phyloP scores from a whole-genome alignment of 1,140 invertebrate species.

The Drosophila kepulauana region DNA sequence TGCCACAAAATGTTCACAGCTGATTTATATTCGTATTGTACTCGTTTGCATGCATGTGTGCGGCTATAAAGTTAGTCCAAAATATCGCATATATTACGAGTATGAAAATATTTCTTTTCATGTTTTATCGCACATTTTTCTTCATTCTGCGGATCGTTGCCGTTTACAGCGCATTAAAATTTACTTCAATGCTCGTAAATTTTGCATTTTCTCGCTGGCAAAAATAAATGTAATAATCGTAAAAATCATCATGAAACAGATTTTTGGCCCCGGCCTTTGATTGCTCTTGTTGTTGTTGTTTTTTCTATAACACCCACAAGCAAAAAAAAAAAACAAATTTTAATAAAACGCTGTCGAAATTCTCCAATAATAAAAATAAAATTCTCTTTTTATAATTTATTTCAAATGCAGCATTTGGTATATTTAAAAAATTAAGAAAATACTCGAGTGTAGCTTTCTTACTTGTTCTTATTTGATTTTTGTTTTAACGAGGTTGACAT shows the following conservation, averaged over 20 bases:
- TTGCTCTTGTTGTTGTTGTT: constrained; percentile 16
- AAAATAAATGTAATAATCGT: constrained; percentile 57
- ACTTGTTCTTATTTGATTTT: too few species aligned
- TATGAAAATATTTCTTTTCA: constrained; percentile 58
- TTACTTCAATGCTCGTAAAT: constrained; percentile 67
- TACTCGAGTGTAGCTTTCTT: too few species aligned
- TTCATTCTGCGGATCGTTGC: constrained; percentile 56
- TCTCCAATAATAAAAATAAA: neutral
- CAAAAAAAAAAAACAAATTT: constrained; percentile 10
- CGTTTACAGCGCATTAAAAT: constrained; percentile 68
- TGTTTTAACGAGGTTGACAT: too few species aligned
- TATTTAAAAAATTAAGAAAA: constrained; percentile 2
- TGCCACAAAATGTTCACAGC: constrained; percentile 67
- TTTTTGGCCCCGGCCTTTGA: constrained; percentile 31
- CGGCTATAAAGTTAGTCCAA: constrained; percentile 16
- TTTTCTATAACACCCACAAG: constrained; percentile 6
- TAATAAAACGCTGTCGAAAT: constrained; percentile 17
- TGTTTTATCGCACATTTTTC: constrained; percentile 68
- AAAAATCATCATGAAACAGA: constrained; percentile 55
- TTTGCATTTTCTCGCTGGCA: constrained; percentile 44
- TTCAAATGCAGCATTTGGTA: neutral
- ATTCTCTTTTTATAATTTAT: constrained; percentile 9
- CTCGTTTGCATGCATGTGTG: constrained; percentile 11
- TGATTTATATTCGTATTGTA: constrained; percentile 64
- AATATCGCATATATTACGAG: constrained; percentile 25